Conservation (phyloP, 1,140 invertebrate species). For the Drosophila kanapiae region DNA sequence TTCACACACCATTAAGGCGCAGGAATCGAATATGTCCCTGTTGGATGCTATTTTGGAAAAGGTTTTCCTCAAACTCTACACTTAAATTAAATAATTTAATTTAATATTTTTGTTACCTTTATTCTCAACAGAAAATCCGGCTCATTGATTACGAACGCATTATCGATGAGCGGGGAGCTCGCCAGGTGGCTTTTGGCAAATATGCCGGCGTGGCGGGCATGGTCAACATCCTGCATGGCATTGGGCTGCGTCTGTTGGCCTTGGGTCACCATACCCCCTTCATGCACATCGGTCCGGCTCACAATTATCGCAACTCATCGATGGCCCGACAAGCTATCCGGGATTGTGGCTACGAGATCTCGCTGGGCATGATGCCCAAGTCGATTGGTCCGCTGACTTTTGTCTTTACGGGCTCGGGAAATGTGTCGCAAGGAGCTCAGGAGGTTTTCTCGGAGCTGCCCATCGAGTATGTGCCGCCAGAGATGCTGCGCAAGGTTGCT, state of each 20-base stretch:
- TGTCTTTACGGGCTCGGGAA: slow-evolving; percentile 98
- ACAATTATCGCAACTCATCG: slow-evolving; percentile 98
- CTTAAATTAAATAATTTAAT: too few species aligned
- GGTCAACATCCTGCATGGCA: slow-evolving; percentile 99
- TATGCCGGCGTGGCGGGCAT: slow-evolving; percentile 99
- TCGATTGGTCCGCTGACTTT: slow-evolving; percentile 99
- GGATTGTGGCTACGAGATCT: slow-evolving; percentile 99
- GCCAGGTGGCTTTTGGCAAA: slow-evolving; percentile 99
- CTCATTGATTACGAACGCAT: slow-evolving; percentile 99
- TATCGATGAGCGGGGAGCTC: slow-evolving; percentile 93
- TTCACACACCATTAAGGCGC: slow-evolving; percentile 99
- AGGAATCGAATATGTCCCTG: slow-evolving; percentile 98
- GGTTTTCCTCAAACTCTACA: slow-evolving; percentile 84
- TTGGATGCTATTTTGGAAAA: slow-evolving; percentile 98
- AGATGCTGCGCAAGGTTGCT: slow-evolving; percentile 97
- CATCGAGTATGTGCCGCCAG: slow-evolving; percentile 98
- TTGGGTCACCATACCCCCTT: slow-evolving; percentile 99
- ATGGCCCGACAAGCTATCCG: slow-evolving; percentile 98
- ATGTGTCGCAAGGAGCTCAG: slow-evolving; percentile 95
- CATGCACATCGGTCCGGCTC: slow-evolving; percentile 99
- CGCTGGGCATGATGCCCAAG: slow-evolving; percentile 98
- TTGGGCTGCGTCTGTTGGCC: slow-evolving; percentile 96
- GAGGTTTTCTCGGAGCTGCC: slow-evolving; percentile 99
- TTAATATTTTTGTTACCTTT: too few species aligned
- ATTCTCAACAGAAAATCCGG: slow-evolving; percentile 92